Evolutionary conservation across 2,113 vertebrate genomes (phyloP).

Genomic region (Cryptomyrus ogoouensis): DNA sequence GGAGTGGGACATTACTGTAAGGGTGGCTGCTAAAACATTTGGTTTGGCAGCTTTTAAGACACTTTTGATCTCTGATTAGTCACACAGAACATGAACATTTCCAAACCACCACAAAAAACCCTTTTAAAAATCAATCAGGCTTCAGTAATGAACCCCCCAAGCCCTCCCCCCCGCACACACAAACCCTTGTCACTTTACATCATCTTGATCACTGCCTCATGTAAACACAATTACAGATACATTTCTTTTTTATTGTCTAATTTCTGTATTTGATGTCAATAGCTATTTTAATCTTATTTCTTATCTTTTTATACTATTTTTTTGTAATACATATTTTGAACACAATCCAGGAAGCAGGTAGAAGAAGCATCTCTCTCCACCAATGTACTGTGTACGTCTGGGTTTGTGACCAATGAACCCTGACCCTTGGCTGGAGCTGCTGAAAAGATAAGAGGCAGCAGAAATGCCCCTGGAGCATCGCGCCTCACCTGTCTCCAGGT

Average conservation of each 20-base stretch:
- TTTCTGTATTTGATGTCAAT: neutral
- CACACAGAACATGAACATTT: neutral
- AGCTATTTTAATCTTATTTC: neutral
- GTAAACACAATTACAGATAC: neutral
- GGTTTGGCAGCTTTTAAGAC: neutral
- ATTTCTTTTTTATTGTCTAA: neutral
- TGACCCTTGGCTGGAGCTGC: neutral
- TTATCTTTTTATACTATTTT: neutral
- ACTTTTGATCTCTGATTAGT: conserved; percentile 1
- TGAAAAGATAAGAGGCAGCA: neutral
- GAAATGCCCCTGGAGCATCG: neutral
- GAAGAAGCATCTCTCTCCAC: neutral
- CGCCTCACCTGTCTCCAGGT: conserved; percentile 49
- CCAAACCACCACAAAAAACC: neutral
- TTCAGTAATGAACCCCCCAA: neutral
- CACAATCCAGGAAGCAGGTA: neutral
- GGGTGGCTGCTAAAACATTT: neutral
- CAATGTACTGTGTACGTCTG: neutral
- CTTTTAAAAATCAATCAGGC: neutral
- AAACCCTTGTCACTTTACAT: neutral
- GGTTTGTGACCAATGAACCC: neutral
- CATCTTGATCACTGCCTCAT: neutral
- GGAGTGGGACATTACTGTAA: neutral
- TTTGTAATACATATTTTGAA: neutral
- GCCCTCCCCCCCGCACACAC: neutral